Conservation (phyloP, 1,140 invertebrate species). For the Helicoverpa zea region DNA sequence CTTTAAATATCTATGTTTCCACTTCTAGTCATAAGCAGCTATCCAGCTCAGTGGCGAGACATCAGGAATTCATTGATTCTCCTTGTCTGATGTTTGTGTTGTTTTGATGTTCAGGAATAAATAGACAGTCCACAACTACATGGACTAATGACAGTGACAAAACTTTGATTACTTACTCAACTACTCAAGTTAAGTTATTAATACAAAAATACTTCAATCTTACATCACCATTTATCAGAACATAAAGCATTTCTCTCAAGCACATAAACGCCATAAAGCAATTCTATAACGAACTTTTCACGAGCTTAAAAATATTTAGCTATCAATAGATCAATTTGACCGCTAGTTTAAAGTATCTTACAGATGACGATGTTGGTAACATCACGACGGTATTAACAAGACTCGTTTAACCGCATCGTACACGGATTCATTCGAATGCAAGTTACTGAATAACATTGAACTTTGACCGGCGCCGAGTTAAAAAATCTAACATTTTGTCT, state of each 20-base stretch:
- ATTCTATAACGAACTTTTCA: conserved; percentile 4
- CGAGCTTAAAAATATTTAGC: neutral
- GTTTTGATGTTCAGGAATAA: neutral
- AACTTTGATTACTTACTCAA: too few relatives aligned
- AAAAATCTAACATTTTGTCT: conserved; percentile 29
- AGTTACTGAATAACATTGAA: conserved; percentile 15
- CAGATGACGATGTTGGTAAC: conserved; percentile 1
- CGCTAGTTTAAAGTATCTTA: neutral
- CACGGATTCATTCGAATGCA: conserved; percentile 2
- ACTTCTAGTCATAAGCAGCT: too few relatives aligned
- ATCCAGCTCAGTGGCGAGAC: too few relatives aligned
- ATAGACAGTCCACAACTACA: neutral
- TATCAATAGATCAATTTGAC: neutral
- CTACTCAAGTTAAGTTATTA: too few relatives aligned
- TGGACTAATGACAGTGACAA: too few relatives aligned
- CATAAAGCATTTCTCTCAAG: neutral
- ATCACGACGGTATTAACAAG: conserved; percentile 29
- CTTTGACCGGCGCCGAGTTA: conserved; percentile 25
- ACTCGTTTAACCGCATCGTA: conserved; percentile 17
- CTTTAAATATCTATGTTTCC: too few relatives aligned
- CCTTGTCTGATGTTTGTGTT: neutral
- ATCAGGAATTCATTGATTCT: neutral
- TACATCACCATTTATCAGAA: too few relatives aligned
- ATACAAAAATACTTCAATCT: too few relatives aligned
- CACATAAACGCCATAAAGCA: neutral